Base-by-base conservation (phyloP, 2,113 vertebrate species). In the Entelurus aequoreus region DNA sequence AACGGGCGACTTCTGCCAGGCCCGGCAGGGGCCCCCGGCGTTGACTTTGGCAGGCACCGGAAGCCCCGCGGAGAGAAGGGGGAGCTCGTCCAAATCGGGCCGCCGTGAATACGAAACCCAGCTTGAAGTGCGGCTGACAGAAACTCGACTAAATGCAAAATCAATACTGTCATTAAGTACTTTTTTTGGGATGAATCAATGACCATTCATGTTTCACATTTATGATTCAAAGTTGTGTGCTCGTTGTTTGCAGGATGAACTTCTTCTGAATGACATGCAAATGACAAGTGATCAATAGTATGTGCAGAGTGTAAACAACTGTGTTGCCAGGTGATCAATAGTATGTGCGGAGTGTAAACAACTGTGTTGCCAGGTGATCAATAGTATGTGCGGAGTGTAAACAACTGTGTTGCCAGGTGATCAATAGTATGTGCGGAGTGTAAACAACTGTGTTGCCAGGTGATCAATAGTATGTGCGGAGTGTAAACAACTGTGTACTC, bases 121-220 rank as follows among this genome's bases (percentile, higher is more conserved):
- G 46, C 60, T 65, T 49, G 49, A n/a, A 40, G 28, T 68, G 55
- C 35, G 58, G 52, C 50, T 63, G 52, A 28, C 55, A 53, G 64
- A 62, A 4, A 6, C 71, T 74, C 72, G 56, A 68, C 71, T 80
- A 60, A 62, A 58, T 78, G 63, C 11, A 37, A 77, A 65, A 62
- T 76, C 48, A 16, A 48, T 48, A 61, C 51, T 36, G 19, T 57
- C 40, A 19, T 16, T n/a, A 44, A 19, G 12, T 6, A 21, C n/a
- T 49, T n/a, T n/a, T 67, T 80, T 80, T 53, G 35, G 55, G 62
- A 63, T 58, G 10, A 50, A 74, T 74, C 63, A 67, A 55, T 76
- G 67, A 47, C 53, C 44, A 63, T 12, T 46, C 42, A 1, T 46
- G 42, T 9, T 46, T 46, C 10, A 46, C 42, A 12, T 74, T 76